Evolutionary conservation across 2,113 vertebrate species (phyloP), one percentile per base, ranked within the genome.

Genomic region (Paraplagusia blochii): DNA sequence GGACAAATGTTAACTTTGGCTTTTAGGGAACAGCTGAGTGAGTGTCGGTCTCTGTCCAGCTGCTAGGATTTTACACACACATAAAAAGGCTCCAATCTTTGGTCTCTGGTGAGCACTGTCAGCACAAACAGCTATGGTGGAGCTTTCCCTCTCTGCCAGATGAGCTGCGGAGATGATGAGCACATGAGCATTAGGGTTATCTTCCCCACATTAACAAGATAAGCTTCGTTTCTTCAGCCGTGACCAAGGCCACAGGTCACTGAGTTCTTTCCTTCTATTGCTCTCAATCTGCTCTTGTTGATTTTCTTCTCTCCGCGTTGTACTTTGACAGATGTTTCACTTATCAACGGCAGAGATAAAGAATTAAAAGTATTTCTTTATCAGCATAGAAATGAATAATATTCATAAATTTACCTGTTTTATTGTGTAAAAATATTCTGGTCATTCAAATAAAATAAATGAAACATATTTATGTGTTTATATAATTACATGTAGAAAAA

Each of bases 151-250:
- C 57, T 48, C 18, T 11, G 22, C 22, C 22, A 29, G 22, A 29
- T 29, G 22, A 29, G 22, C 22, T 29, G 22, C 22, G 22, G 22
- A 29, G 22, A 29, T 29, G 22, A 29, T 7, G 9, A 58, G 69
- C 72, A 76, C 62, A 81, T 76, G 76, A 81, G 70, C 72, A 61
- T 77, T 80, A 49, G 60, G 61, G 69, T 80, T 82, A 82, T 85
- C 81, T 78, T 74, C 69, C 71, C 66, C 74, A 69, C 67, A 78
- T 69, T 76, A 84, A 81, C 58, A 69, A 77, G 72, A 87, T 84
- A 83, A 83, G 80, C 74, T 76, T 64, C 44, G 62, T 82, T 79
- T 80, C 66, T 66, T 64, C 58, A 35, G 61, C 66, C 60, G 58
- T 72, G 3, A 44, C 51, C 76, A 74, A 52, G 53, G 69, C 59